phyloP scores from a whole-genome alignment of 2,113 vertebrate species.

The Progne subis region DNA sequence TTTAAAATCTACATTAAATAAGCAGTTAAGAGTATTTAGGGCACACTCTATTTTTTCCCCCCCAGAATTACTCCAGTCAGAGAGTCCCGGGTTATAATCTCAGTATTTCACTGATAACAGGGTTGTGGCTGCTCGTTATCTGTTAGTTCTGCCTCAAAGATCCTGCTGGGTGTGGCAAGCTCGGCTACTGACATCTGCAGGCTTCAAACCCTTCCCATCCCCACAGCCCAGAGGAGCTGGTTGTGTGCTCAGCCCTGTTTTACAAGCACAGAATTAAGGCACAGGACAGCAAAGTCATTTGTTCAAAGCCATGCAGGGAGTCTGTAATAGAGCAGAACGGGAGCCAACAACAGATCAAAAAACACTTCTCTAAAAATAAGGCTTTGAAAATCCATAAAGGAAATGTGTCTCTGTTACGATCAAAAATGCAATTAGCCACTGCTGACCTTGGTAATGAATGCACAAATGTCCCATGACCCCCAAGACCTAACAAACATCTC shows the following conservation, averaged over 20 bases:
- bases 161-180: background rate
- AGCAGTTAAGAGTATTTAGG: conserved; percentile 23
- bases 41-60: background rate
- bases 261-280: background rate
- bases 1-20: conserved; percentile 27
- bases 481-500: background rate
- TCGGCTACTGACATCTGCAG: background rate
- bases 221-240: background rate
- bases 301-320: conserved; percentile 8
- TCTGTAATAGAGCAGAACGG: background rate
- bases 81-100: background rate
- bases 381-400: conserved; percentile 28
- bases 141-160: background rate
- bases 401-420: background rate
- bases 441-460: background rate
- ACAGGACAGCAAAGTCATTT: conserved; percentile 15
- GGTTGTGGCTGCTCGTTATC: background rate
- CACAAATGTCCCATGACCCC: background rate
- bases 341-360: background rate
- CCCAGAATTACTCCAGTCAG: background rate
- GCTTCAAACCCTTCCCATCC: background rate
- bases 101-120: background rate
- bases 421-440: background rate
- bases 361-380: background rate
- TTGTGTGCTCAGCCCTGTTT: background rate